A percentile compares a stretch with the other conserved stretches of the same genome.
phyloP scores from a whole-genome alignment of 1,140 invertebrate genomes.

The Pentalonia nigronervosa region DNA sequence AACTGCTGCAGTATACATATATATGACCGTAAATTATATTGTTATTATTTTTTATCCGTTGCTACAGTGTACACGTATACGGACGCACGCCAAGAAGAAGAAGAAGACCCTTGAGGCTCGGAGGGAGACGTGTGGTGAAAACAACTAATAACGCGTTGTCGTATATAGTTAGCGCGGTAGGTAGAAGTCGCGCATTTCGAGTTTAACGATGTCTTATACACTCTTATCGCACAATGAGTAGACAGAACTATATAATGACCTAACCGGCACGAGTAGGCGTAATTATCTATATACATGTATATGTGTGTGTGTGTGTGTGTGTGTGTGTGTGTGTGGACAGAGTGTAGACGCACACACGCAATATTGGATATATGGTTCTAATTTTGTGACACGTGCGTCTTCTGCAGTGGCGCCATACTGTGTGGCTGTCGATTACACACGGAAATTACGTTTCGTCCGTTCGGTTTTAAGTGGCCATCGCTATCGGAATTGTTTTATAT shows the following conservation, averaged over 20 bases:
- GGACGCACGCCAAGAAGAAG: no score
- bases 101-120: neutral
- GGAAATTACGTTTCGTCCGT: neutral
- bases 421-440: neutral
- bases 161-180: neutral
- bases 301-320: neutral
- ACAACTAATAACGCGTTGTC: neutral
- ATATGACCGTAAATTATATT: no score
- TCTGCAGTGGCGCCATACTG: conserved; percentile 22
- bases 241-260: conserved; percentile 16
- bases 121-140: neutral
- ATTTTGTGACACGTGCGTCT: conserved; percentile 23
- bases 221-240: conserved; percentile 8
- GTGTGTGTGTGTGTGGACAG: neutral
- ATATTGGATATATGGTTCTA: conserved; percentile 31
- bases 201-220: conserved; percentile 38
- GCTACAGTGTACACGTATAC: no score
- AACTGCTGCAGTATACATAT: neutral
- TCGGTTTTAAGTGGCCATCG: neutral
- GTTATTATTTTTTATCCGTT: no score
- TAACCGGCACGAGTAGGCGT: conserved; percentile 28
- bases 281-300: neutral
- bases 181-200: neutral
- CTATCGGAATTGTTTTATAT: neutral
- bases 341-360: neutral